Base-by-base conservation (phyloP, 2,888 invertebrate genomes). In the Archips crataeganus region DNA sequence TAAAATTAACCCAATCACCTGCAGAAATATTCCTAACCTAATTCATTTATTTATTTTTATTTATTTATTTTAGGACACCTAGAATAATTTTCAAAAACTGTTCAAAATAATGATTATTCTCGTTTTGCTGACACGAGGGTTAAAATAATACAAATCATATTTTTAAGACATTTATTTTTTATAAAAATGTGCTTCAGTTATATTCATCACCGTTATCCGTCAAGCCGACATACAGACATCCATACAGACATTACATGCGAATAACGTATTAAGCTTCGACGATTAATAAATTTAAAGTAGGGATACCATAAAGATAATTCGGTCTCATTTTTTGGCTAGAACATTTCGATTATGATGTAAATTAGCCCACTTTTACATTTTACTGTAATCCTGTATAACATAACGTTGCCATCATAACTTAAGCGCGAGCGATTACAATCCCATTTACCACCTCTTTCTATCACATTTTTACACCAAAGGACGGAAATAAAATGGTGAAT, bases 111-210 rank as follows among this genome's bases (percentile, higher is more conserved):
- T 39, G 6, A 39, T 39, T 6, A 39, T 39, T 4, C 39, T 39
- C 6, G 39, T 6, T 39, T 39, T 39, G 23, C 23, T 23, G 39
- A 6, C 39, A 45, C 68, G 65, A 60, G 71, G 70, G 39, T 47
- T 61, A 62, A 84, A 83, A 84, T 79, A 77, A 85, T 83, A 82
- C 65, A 79, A 70, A 13, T 59, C 57, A 70, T 80, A 78, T 82
- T 87, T 89, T 84, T 76, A 82, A 88, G 87, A 91, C 87, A 91
- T 94, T 93, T 92, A 93, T 93, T 90, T 87, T 90, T 88, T 88
- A 87, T 89, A 90, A 86, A 93, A 93, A 93, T 90, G 92, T 91
- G 86, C 83, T 86, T 85, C 80, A 82, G 81, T 82, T 82, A 83
- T 81, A 80, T 76, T 79, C 79, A 77, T 81, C 79, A 82, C 80